Conservation (phyloP, 92 coral and sea anemone species). For the Phenganax subtilis region DNA sequence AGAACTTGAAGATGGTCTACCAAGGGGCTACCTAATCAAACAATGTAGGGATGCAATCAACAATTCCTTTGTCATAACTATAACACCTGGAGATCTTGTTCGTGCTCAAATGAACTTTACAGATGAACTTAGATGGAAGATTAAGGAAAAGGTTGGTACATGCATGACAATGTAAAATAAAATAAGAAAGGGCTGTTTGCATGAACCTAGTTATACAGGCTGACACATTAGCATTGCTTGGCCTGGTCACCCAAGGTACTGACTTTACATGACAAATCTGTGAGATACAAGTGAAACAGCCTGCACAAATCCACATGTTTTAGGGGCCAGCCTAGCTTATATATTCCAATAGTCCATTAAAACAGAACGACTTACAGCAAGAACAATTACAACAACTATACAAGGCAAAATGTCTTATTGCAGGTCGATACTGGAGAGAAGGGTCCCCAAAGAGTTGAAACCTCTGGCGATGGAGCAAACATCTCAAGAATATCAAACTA, state of each 20-base stretch:
- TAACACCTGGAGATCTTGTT: slow-evolving; percentile 31
- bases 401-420: neutral
- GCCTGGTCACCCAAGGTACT: neutral
- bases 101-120: slow-evolving; percentile 37
- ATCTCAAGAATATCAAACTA: slow-evolving; percentile 41
- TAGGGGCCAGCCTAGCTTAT: no score
- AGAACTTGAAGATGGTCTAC: slow-evolving; percentile 6
- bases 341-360: no score
- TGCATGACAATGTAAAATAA: neutral
- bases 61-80: slow-evolving; percentile 11
- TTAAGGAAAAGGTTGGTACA: slow-evolving; percentile 21
- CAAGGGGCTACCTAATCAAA: slow-evolving; percentile 27
- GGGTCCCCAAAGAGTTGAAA: slow-evolving; percentile 10
- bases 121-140: slow-evolving; percentile 16
- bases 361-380: no score
- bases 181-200: neutral
- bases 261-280: no score
- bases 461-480: slow-evolving; percentile 44
- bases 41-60: slow-evolving; percentile 40
- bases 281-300: no score
- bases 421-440: slow-evolving; percentile 1
- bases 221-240: neutral
- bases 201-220: neutral
- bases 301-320: no score
- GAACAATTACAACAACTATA: neutral